Base-by-base conservation (phyloP, 1,140 invertebrate species). In the Drosophila kurseongensis region DNA sequence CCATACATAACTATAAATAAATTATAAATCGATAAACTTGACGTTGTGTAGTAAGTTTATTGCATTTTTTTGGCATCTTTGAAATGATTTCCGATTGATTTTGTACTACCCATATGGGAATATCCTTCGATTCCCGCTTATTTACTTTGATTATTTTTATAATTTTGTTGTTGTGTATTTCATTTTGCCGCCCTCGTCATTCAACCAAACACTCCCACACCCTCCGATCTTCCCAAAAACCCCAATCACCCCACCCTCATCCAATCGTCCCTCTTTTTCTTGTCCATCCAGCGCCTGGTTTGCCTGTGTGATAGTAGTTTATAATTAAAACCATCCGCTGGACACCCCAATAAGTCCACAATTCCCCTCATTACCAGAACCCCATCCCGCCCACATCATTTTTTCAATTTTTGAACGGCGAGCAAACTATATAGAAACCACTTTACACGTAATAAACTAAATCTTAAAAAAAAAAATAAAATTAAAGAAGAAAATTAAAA, bases 221-320 rank as follows among this genome's bases (percentile, higher is more conserved):
- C 9, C 54, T 10, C 9, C 38, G 23, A 8, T 51, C 40, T 18
- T 32, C 12, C 16, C 29, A n/a, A 29, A 40, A 50, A 48, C 18
- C 32, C 16, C 29, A n/a, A 29, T 32, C 50, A 48, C 29, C 32
- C 59, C 45, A 32, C 4, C 2, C 14, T 7, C 32, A 29, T n/a
- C 29, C 27, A 42, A 7, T 27, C 57, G 41, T 12, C 50, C 40
- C 23, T 44, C 35, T 7, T 35, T 57, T 59, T 57, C 48, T 41
- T 12, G 10, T 35, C 38, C 48, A 42, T 75, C 57, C 74, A 67
- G 79, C 74, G 52, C 69, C 41, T 77, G 91, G 76, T 75, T 91
- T 92, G 82, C 86, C 91, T 92, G 91, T 92, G 91, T 92, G 91
- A 92, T 92, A 92, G 91, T 92, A 92, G 91, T 92, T 89, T 92